Evolutionary conservation across 1,140 invertebrate species (phyloP).

Genomic region (Agrilus planipennis): DNA sequence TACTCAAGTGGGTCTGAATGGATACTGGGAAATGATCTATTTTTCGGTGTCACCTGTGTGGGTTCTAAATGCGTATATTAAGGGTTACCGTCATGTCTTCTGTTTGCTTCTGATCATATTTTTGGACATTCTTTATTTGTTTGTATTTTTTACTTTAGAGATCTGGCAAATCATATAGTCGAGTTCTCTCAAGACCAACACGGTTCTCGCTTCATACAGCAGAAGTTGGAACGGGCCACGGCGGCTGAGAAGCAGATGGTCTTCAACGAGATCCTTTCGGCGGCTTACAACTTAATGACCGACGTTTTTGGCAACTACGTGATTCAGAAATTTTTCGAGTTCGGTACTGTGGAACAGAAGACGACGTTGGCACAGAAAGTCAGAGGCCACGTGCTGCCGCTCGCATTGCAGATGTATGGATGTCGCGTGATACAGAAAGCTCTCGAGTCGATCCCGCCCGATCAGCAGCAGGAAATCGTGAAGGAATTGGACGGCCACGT

Average conservation of each 20-base stretch:
- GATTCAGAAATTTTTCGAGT: constrained; percentile 99
- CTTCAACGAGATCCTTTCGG: constrained; percentile 91
- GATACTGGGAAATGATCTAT: no score
- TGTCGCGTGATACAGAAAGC: constrained; percentile 99
- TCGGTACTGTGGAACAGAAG: constrained; percentile 96
- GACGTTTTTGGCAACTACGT: constrained; percentile 99
- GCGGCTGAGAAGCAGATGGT: constrained; percentile 95
- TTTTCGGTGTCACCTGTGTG: no score
- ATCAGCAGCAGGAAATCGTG: constrained; percentile 97
- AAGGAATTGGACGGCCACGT: constrained; percentile 95
- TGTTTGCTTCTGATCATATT: no score
- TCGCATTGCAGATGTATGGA: constrained; percentile 99
- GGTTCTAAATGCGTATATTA: no score
- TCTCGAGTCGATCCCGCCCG: constrained; percentile 91
- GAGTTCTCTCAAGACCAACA: constrained; percentile 99
- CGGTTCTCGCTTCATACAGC: constrained; percentile 98
- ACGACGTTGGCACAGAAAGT: constrained; percentile 87
- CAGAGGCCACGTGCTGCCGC: constrained; percentile 86
- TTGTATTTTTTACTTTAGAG: constrained; percentile 31
- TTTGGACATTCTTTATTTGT: no score
- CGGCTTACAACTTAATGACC: constrained; percentile 96
- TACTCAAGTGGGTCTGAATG: no score
- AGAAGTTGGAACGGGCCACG: constrained; percentile 94
- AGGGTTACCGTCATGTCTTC: no score
- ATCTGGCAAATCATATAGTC: constrained; percentile 88